Conservation (phyloP, 2,113 vertebrate genomes). For the Prinia subflava region DNA sequence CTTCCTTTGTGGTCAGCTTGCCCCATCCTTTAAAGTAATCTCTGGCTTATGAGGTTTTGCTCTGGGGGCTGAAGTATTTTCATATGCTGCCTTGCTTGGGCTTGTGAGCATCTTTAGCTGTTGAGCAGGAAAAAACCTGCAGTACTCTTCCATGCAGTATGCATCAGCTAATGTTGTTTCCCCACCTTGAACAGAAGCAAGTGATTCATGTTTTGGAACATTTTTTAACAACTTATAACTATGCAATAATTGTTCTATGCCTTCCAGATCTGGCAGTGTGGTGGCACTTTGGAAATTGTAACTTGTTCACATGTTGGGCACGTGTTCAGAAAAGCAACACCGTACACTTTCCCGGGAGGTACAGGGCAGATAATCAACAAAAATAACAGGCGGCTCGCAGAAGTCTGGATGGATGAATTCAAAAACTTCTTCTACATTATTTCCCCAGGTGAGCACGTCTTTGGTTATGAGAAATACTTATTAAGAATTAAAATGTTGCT, state of each 20-base stretch:
- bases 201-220: not conserved
- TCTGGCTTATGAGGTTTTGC: not conserved
- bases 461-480: not conserved
- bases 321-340: slow-evolving; percentile 97
- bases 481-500: not conserved
- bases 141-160: not conserved
- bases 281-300: slow-evolving; percentile 96
- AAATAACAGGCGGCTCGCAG: slow-evolving; percentile 95
- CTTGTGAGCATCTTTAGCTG: not conserved
- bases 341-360: slow-evolving; percentile 97
- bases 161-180: not conserved
- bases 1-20: not conserved
- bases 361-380: slow-evolving; percentile 99
- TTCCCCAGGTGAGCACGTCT: slow-evolving; percentile 87
- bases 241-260: not conserved
- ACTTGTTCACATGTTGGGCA: slow-evolving; percentile 98
- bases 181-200: not conserved
- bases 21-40: not conserved
- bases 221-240: not conserved
- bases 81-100: not conserved
- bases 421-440: slow-evolving; percentile 99
- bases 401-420: slow-evolving; percentile 99
- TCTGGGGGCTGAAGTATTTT: not conserved
- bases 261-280: slow-evolving; percentile 97
- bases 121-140: not conserved